Evolutionary conservation across 2,888 invertebrate genomes (phyloP), one percentile per base, ranked within the genome.

Genomic region (Scaptomyza tumidula): DNA sequence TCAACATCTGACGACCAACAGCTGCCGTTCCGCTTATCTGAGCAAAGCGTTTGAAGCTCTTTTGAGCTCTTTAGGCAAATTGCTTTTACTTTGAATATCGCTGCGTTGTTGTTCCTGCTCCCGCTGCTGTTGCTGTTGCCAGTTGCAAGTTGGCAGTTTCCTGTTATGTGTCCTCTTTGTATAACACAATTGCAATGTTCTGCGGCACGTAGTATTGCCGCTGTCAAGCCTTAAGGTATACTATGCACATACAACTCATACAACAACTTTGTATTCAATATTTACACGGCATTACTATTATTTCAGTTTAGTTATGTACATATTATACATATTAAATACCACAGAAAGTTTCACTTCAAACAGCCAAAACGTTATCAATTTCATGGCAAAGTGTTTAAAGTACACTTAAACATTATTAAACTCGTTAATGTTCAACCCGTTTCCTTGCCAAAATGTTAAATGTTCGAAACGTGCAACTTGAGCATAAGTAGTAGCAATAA

Each of bases 11-110:
- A 54, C 46, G 58, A 57, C 50, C 75, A 82, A 49, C 83, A 86
- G 86, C 69, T 82, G 73, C 58, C 80, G 43, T 85, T 72, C 65
- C 65, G 65, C 77, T 82, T 86, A 79, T 82, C 86, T 72, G 70
- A 65, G 54, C 69, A 75, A 79, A 72, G 80, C 86, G 63, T 79
- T 82, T 50, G 50, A 78, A 75, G 75, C 62, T 59, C 78, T 74
- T 74, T 74, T 45, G 63, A 58, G 64, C 78, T 82, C 56, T 83
- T 85, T 85, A 78, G 68, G 65, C 76, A 80, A 81, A 74, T 80
- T 84, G 65, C 67, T 61, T 78, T 71, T 74, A 64, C 75, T 84
- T 80, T 86, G 81, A 78, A 66, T 48, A 63, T 24, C 52, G 39
- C 43, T 46, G 29, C 46, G 14, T 44, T 65, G 10, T 29, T 48